Evolutionary conservation across 2,888 invertebrate species (phyloP).

Genomic region (Melanargia galathea): DNA sequence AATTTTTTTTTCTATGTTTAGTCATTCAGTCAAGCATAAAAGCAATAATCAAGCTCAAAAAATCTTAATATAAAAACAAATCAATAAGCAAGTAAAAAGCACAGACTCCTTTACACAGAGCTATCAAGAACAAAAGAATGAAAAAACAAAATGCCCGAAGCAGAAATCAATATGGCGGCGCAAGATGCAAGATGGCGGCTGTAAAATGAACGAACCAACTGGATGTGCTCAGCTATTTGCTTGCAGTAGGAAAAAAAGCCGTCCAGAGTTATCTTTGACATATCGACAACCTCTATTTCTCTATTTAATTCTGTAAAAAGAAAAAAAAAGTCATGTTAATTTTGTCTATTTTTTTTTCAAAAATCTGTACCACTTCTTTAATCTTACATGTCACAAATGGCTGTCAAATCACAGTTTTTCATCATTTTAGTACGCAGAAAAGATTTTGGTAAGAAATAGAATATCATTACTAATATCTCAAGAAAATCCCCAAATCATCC

Average conservation of each 20-base stretch:
- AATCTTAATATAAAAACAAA: not conserved
- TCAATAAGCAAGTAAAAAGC: slow-evolving; percentile 24
- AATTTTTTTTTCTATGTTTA: too few relatives aligned
- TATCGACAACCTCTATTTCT: slow-evolving; percentile 63
- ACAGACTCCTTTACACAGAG: slow-evolving; percentile 29
- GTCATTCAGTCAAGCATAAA: too few relatives aligned
- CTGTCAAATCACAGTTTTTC: slow-evolving; percentile 27
- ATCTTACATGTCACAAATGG: slow-evolving; percentile 39
- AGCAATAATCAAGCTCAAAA: too few relatives aligned
- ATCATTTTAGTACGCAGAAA: not conserved
- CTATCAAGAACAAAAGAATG: slow-evolving; percentile 34
- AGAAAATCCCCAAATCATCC: not conserved
- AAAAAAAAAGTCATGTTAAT: slow-evolving; percentile 64
- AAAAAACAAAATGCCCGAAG: slow-evolving; percentile 50
- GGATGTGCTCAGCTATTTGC: slow-evolving; percentile 81
- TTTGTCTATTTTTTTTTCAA: slow-evolving; percentile 30
- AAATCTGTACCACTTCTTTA: slow-evolving; percentile 26
- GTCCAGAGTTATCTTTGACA: slow-evolving; percentile 80
- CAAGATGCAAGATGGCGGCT: slow-evolving; percentile 64
- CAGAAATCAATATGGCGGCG: slow-evolving; percentile 54
- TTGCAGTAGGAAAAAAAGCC: slow-evolving; percentile 82
- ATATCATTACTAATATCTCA: too few relatives aligned
- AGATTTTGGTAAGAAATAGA: not conserved
- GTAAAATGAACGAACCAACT: slow-evolving; percentile 75
- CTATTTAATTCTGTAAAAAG: slow-evolving; percentile 71